Percentiles rank a stretch among this genome's conserved stretches.
phyloP scores from a whole-genome alignment of 2,113 vertebrate species.

The Jaculus jaculus region DNA sequence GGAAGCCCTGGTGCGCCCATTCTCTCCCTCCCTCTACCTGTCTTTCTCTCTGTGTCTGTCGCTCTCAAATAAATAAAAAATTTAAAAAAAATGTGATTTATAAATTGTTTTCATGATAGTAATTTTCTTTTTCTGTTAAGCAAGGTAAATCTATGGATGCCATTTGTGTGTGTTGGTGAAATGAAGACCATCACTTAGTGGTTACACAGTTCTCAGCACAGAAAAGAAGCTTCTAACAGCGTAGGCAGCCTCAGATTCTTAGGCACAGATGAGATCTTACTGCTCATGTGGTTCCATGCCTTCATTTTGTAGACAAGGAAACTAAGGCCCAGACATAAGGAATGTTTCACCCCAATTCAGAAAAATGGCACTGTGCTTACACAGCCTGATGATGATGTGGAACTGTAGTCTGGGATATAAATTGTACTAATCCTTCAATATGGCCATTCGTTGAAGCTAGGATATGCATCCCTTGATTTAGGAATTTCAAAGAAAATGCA shows the following conservation, averaged over 20 bases:
- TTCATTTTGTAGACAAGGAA: constrained; percentile 28
- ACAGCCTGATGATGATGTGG: not conserved
- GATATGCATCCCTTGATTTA: constrained; percentile 6
- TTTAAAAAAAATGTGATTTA: constrained; percentile 37
- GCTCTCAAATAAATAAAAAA: too few species aligned
- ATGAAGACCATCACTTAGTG: not conserved
- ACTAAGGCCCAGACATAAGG: not conserved
- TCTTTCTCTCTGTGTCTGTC: too few species aligned
- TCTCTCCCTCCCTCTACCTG: too few species aligned
- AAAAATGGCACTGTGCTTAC: not conserved
- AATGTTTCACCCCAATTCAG: not conserved
- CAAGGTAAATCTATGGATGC: not conserved
- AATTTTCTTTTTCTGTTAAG: constrained; percentile 24
- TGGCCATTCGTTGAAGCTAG: not conserved
- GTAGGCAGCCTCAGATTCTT: not conserved
- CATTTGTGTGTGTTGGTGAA: not conserved
- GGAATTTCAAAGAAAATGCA: not conserved
- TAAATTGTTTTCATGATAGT: not conserved
- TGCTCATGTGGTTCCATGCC: not conserved
- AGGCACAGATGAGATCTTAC: constrained; percentile 1
- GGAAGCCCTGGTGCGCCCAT: too few species aligned
- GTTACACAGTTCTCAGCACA: not conserved
- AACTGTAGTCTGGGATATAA: not conserved
- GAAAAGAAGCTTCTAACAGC: not conserved
- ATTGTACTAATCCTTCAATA: not conserved